A percentile compares a stretch with the other conserved stretches of the same genome.
These are phyloP conservation scores for Syngnathoides biaculeatus DNA, from an alignment of 2,113 vertebrate species.

Conservation along the genomic window DNA sequence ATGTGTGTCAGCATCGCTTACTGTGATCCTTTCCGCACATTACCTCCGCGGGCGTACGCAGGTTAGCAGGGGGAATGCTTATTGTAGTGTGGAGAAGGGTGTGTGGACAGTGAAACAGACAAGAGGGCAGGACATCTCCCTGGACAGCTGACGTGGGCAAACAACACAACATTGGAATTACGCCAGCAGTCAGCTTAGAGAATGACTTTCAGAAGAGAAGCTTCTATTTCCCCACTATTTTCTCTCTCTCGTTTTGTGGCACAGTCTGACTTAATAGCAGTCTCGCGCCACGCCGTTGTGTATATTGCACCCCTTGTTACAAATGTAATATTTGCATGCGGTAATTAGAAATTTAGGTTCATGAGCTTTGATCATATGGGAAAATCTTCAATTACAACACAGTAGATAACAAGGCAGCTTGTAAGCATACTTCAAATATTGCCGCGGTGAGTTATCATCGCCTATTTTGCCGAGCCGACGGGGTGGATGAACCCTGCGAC, in stretches of 20 bases:
- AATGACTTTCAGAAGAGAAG: conserved; percentile 34
- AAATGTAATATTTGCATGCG: conserved; percentile 7
- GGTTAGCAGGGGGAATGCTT: conserved; percentile 8
- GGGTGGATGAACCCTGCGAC: conserved; percentile 57
- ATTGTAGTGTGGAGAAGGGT: conserved; percentile 10
- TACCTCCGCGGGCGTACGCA: background rate
- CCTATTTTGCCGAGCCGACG: conserved; percentile 19
- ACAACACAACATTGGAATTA: conserved; percentile 41
- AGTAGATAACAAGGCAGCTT: conserved; percentile 16
- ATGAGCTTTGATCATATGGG: conserved; percentile 40
- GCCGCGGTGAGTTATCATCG: conserved; percentile 41
- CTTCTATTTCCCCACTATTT: background rate
- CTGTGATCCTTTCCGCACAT: background rate
- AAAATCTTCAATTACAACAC: conserved; percentile 31
- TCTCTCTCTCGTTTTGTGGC: conserved; percentile 1
- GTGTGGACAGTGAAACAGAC: conserved; percentile 29
- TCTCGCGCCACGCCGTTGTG: conserved; percentile 2
- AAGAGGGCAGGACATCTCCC: conserved; percentile 49
- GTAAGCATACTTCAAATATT: conserved; percentile 14
- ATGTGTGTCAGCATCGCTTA: background rate
- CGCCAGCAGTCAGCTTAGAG: conserved; percentile 42
- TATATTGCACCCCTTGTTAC: conserved; percentile 10
- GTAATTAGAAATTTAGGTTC: conserved; percentile 44
- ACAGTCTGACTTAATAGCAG: conserved; percentile 15
- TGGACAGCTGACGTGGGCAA: conserved; percentile 56